Percentiles rank a stretch among this genome's conserved stretches.
phyloP scores from a whole-genome alignment of 2,888 invertebrate genomes.

The Ephialtes manifestator region DNA sequence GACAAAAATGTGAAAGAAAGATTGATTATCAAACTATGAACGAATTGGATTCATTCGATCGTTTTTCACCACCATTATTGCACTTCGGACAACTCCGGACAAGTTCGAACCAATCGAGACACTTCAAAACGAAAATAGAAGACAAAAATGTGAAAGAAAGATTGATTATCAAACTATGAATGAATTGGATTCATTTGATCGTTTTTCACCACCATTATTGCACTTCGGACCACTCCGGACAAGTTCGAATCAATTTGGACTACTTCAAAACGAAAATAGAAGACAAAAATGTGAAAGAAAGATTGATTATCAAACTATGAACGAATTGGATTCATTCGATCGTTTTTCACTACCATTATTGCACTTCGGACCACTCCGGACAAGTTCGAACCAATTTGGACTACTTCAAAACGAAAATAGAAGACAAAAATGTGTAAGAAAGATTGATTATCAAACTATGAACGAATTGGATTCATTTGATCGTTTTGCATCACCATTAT shows the following conservation, averaged over 20 bases:
- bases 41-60: not conserved
- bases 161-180: not conserved
- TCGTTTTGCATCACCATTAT: not conserved
- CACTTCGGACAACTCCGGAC: not conserved
- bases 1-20: not conserved
- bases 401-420: not conserved
- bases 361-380: not conserved
- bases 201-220: not conserved
- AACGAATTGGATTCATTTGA: not conserved
- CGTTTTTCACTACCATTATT: too few relatives aligned
- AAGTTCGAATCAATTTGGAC: too few relatives aligned
- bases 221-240: too few relatives aligned
- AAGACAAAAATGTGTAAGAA: not conserved
- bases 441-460: not conserved
- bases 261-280: too few relatives aligned
- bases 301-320: too few relatives aligned
- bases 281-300: too few relatives aligned
- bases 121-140: not conserved
- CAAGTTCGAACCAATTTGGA: not conserved
- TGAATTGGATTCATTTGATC: not conserved
- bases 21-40: not conserved
- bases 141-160: not conserved
- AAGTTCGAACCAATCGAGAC: not conserved
- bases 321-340: too few relatives aligned
- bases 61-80: not conserved